A percentile compares a stretch with the other conserved stretches of the same genome.
phyloP scores from a whole-genome alignment of 2,113 vertebrate genomes.

The Podarcis raffonei region DNA sequence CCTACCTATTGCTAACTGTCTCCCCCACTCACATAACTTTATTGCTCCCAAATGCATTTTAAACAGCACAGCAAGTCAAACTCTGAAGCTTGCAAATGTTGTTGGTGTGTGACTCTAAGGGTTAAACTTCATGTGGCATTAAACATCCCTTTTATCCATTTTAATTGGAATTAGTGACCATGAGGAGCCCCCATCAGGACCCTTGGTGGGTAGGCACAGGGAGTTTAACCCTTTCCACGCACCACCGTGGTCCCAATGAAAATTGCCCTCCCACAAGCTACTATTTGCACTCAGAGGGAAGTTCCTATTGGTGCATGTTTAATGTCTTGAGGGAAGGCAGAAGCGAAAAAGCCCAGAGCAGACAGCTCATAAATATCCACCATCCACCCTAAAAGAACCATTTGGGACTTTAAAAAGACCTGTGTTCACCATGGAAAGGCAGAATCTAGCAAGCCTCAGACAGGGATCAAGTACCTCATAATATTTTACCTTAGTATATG shows the following conservation, averaged over 20 bases:
- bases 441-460: too few species aligned
- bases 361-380: too few species aligned
- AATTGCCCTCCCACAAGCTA: not conserved
- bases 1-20: not conserved
- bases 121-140: too few species aligned
- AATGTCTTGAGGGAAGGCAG: not conserved
- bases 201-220: not conserved
- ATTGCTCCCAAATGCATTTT: not conserved
- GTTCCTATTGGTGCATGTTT: not conserved
- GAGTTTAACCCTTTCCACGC: not conserved
- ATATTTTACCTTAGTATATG: too few species aligned
- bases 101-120: not conserved
- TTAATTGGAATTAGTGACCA: too few species aligned
- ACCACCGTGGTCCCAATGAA: not conserved
- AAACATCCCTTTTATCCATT: too few species aligned
- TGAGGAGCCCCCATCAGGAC: too few species aligned
- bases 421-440: too few species aligned
- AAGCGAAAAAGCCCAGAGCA: too few species aligned
- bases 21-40: not conserved
- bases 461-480: too few species aligned
- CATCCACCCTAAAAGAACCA: too few species aligned
- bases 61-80: not conserved
- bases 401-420: too few species aligned
- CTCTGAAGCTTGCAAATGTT: not conserved
- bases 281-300: not conserved